Conservation (phyloP, 2,113 vertebrate genomes). For the Callipepla californica region DNA sequence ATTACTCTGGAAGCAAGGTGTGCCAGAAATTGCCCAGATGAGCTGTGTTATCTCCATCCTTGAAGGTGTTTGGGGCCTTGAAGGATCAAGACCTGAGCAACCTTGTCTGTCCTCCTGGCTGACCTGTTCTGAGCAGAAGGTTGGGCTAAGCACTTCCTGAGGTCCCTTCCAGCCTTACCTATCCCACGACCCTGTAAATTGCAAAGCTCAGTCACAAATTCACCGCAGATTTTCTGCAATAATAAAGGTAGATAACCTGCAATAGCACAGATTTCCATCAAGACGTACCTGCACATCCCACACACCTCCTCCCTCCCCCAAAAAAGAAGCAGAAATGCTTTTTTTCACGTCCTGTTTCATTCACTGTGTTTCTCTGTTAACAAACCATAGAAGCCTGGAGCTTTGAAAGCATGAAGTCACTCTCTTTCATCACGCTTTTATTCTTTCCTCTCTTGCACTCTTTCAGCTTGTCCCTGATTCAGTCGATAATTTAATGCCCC, state of each 20-base stretch:
- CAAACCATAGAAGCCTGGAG: neutral
- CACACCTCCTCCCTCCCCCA: neutral
- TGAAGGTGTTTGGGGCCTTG: neutral
- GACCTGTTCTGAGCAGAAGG: neutral
- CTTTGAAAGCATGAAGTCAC: neutral
- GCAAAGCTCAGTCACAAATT: neutral
- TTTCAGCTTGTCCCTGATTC: neutral
- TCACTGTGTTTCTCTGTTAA: neutral
- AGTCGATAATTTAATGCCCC: neutral
- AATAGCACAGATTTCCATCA: neutral
- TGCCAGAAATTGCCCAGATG: neutral
- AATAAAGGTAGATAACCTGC: neutral
- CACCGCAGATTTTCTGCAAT: neutral
- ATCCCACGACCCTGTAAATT: neutral
- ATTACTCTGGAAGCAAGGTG: neutral
- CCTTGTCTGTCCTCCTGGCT: neutral
- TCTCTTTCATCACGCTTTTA: too few species aligned
- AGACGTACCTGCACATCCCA: rapidly evolving
- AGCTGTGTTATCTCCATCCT: rapidly evolving
- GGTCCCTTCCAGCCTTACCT: neutral
- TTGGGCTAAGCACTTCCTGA: neutral
- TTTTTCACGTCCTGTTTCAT: too few species aligned
- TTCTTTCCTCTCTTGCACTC: neutral
- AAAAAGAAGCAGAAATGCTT: rapidly evolving
- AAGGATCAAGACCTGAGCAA: neutral